Evolutionary conservation across 2,797 vertebrate genomes (phyloP), one percentile per base, ranked within the genome.

Genomic region (Intellagama lesueurii): DNA sequence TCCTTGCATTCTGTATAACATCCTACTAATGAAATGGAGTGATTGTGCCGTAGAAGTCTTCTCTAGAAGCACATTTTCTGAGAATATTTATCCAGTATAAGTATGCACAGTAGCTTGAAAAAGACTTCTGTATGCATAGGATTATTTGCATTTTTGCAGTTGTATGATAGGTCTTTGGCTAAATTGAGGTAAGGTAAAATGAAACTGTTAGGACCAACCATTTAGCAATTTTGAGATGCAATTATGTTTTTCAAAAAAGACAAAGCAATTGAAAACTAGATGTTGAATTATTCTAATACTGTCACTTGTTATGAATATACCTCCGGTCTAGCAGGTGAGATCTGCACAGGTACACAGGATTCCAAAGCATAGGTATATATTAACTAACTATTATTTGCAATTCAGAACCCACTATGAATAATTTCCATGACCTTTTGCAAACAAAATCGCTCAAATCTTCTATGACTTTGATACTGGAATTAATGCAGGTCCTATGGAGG

Each of bases 1-100:
- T 70, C 11, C 28, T 70, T 70, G 28, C 19, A 44, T 1, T 19
- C 19, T 22, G 5, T 44, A 19, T 24, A 76, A 44, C 35, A 76
- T 76, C 19, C 35, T 32, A 44, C 19, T 16, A 40, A 76, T 76
- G 35, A 76, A 44, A 26, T 44, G 26, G 76, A 44, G 44, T 56
- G 52, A 56, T 56, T 14, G 52, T 56, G 9, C 14, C 9, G 11
- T 56, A 56, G 14, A 56, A 56, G 52, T 1, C 52, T 56, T 19
- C 35, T 69, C 47, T 73, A 17, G n/a, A 73, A 84, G 22, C 32
- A 73, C 22, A 84, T 47, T 73, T 84, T 28, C 1, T 90, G 89
- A 88, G 89, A 60, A n/a, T 88, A 85, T 22, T 86, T 24, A 64
- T 68, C 86, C 77, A 77, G 14, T 81, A 16, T n/a, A 16, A 30